Evolutionary conservation across 2,888 invertebrate genomes (phyloP), one percentile per base, ranked within the genome.

Genomic region (Spilosoma lubricipeda): DNA sequence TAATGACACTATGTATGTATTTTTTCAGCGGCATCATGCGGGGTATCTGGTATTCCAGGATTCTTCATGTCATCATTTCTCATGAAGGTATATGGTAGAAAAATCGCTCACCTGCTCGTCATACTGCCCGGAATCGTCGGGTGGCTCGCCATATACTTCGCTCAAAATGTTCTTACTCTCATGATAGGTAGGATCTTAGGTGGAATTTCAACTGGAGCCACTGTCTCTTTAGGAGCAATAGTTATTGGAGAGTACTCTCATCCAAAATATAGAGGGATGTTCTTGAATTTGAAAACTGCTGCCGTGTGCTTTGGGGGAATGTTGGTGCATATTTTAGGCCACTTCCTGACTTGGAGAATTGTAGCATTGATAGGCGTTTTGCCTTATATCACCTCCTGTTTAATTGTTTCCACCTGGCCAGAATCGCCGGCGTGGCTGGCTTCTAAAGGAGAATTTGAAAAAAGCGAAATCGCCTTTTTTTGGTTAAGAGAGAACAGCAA

Each of bases 341-440:
- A 89, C 71, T 89, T 81, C 64, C 80, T 82, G 3, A 73, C 87
- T 11, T 93, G 91, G 91, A 88, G 88, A 71, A 89, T 84, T 3
- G 80, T 93, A 0, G 90, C 92, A 0, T 72, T 91, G 2, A 72
- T 89, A 0, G 82, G 86, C 1, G 9, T 90, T 7, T 65, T 90
- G 3, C 92, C 93, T 1, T 82, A 87, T 52, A 20, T 86, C 0
- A 2, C 88, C 1, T 82, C 92, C 0, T 67, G 92, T 3, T 3
- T 86, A 0, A 86, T 92, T 0, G 90, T 96, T 2, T 86, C 90
- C 15, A 93, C 96, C 0, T 90, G 96, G 80, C 96, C 96, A 0
- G 97, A 97, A 89, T 96, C 97, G 27, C 97, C 97, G 0, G 92
- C 94, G 3, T 97, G 97, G 97, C 85, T 97, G 66, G 93, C 96